Evolutionary conservation across 1,140 invertebrate species (phyloP).

Genomic region (Drosophila miranda): DNA sequence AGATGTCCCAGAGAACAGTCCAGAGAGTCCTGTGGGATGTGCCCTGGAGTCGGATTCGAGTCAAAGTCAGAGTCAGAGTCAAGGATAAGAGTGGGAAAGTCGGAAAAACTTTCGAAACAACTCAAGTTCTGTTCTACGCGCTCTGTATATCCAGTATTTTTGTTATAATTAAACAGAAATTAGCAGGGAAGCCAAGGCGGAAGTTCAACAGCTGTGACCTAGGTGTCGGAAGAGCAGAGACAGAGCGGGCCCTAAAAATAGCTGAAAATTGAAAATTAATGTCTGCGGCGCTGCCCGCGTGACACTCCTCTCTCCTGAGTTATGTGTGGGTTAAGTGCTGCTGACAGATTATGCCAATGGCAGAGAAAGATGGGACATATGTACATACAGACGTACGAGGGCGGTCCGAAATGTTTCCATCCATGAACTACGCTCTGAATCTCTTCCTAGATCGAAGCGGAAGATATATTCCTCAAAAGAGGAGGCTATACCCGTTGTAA

Average conservation of each 20-base stretch:
- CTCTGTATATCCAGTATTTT: not conserved
- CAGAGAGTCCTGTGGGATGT: conserved; percentile 15
- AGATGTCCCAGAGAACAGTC: conserved; percentile 35
- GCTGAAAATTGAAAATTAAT: conserved; percentile 51
- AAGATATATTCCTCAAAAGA: too few relatives aligned
- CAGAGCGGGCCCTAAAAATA: conserved; percentile 40
- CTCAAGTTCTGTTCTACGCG: too few relatives aligned
- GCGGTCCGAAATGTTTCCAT: too few relatives aligned
- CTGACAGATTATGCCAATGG: conserved; percentile 66
- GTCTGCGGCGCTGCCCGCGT: conserved; percentile 13
- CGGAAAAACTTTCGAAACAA: not conserved
- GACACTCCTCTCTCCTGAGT: conserved; percentile 57
- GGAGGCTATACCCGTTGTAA: too few relatives aligned
- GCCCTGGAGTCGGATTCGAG: too few relatives aligned
- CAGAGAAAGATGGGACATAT: conserved; percentile 9
- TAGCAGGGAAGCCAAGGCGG: conserved; percentile 13
- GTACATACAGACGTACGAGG: too few relatives aligned
- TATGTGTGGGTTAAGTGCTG: conserved; percentile 72
- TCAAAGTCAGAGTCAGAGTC: too few relatives aligned
- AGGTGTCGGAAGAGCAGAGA: conserved; percentile 18
- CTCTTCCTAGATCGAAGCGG: too few relatives aligned
- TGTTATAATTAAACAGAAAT: conserved; percentile 26
- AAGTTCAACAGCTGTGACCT: conserved; percentile 8
- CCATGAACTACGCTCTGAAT: too few relatives aligned
- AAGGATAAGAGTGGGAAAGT: conserved; percentile 11